These are phyloP conservation scores for Perca fluviatilis DNA, from an alignment of 2,113 vertebrate genomes.

Conservation along the genomic window DNA sequence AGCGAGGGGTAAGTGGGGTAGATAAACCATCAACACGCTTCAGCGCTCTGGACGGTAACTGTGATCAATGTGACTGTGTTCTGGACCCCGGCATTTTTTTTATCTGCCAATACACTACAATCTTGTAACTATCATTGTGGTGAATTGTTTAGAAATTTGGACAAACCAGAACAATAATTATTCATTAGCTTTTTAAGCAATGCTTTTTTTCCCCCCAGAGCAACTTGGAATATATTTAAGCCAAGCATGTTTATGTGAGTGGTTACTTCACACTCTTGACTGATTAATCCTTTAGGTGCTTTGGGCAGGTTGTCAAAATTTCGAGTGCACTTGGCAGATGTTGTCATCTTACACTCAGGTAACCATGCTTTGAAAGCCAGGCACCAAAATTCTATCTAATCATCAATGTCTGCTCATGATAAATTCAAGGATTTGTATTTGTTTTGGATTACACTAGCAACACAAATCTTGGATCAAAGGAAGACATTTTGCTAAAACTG, in stretches of 20 bases:
- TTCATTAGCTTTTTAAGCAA: neutral
- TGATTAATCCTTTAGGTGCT: constrained; percentile 4
- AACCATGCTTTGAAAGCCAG: neutral
- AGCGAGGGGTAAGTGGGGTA: constrained; percentile 33
- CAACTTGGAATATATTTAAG: neutral
- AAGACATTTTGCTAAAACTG: neutral
- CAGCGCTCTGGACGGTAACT: constrained; percentile 22
- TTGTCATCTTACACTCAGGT: constrained; percentile 4
- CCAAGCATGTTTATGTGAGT: neutral
- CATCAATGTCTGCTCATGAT: neutral
- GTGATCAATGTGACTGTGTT: constrained; percentile 28
- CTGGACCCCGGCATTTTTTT: neutral
- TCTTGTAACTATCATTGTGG: neutral
- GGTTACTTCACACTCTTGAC: neutral
- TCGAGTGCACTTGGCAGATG: constrained; percentile 2
- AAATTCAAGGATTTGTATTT: neutral
- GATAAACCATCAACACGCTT: constrained; percentile 27
- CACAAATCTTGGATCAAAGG: neutral
- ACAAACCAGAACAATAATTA: constrained; percentile 2
- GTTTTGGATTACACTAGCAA: neutral
- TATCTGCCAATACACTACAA: constrained; percentile 1
- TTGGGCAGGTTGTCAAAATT: constrained; percentile 19
- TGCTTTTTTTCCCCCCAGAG: neutral
- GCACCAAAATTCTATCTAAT: neutral
- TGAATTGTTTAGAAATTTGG: constrained; percentile 3